Evolutionary conservation across 2,888 invertebrate genomes (phyloP).

Genomic region (Conops quadrifasciatus): DNA sequence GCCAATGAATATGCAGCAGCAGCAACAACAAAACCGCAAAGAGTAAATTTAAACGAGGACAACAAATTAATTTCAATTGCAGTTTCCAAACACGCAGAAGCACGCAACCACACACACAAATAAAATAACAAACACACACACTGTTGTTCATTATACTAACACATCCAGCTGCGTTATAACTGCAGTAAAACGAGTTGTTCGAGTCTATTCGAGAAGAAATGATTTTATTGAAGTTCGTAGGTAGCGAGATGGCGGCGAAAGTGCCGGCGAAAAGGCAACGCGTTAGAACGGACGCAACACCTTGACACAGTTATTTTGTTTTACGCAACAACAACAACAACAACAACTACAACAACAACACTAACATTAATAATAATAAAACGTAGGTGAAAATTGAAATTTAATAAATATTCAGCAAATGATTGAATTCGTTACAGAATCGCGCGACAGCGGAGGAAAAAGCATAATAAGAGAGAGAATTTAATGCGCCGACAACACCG

Average conservation of each 20-base stretch:
- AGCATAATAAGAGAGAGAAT: background rate
- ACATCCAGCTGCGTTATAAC: no score
- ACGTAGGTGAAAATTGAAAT: slow-evolving; percentile 18
- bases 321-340: no score
- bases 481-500: background rate
- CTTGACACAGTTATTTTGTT: no score
- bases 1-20: background rate
- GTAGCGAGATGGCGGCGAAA: no score
- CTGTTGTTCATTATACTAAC: no score
- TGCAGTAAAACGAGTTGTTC: background rate
- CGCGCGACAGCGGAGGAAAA: background rate
- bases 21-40: slow-evolving; percentile 4
- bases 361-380: background rate
- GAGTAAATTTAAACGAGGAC: background rate
- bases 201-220: slow-evolving; percentile 8
- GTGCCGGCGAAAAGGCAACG: no score
- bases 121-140: slow-evolving; percentile 29
- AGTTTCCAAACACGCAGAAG: slow-evolving; percentile 1
- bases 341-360: slow-evolving; percentile 16
- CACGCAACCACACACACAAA: background rate
- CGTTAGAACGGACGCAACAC: no score
- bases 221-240: slow-evolving; percentile 27
- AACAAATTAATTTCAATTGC: slow-evolving; percentile 25
- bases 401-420: slow-evolving; percentile 13
- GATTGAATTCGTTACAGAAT: slow-evolving; percentile 13